Evolutionary conservation across 2,888 invertebrate genomes (phyloP), one percentile per base, ranked within the genome.

Genomic region (Elaeidobius kamerunicus): DNA sequence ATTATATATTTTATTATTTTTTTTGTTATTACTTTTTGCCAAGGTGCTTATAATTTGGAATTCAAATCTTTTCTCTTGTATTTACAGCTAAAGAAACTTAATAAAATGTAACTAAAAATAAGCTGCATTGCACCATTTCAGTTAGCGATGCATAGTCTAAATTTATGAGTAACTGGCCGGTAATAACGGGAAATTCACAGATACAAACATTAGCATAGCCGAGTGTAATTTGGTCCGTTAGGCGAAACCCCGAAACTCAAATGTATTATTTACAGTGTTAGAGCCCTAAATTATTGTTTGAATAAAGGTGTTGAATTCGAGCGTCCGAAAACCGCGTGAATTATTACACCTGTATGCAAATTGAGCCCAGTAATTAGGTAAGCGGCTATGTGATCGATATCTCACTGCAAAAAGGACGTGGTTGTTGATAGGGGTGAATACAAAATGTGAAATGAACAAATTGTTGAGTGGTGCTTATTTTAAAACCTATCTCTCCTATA

Each of bases 301-400:
- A 60, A 60, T 59, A 52, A 55, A 59, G 57, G 59, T 57, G 61
- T 60, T 55, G 57, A 51, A 41, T 54, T 57, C 54, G 54, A 51
- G 54, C 48, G 60, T 44, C 50, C 55, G 56, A 50, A 44, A 49
- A 42, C 36, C 38, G 32, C 46, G 49, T 60, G 56, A 61, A 57
- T 62, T 62, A 63, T 61, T 54, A 55, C 58, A 56, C 53, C 56
- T 51, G 53, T 54, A 61, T 62, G 59, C 46, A 61, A 62, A 63
- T 61, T 19, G 16, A 15, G n/a, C 16, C 35, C 16, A 15, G 44
- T 51, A 51, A 51, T 51, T 51, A 42, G 40, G 34, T 28, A 43
- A 43, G 19, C 43, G 35, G 28, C n/a, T 19, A 42, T 12, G 41
- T 34, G 48, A 49, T 49, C 41, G 34, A 32, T 49, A 49, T 49